Conservation (phyloP, 92 coral and sea anemone genomes). For the Ricordea florida region DNA sequence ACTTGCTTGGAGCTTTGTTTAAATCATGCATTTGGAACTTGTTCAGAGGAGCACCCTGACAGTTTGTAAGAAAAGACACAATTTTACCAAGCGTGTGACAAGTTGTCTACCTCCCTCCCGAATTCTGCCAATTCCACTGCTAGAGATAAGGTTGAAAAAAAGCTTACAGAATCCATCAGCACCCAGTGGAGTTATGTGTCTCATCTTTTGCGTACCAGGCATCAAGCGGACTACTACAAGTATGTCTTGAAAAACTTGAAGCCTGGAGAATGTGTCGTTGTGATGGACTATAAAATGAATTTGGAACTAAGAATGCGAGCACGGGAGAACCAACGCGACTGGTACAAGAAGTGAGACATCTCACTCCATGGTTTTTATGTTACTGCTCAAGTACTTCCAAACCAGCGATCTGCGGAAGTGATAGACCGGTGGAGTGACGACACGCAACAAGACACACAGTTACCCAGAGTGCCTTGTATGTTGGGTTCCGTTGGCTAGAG, state of each 20-base stretch:
- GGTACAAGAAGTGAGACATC: constrained; percentile 27
- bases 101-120: background rate
- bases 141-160: background rate
- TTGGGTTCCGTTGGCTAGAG: constrained; percentile 1
- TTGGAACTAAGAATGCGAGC: constrained; percentile 14
- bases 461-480: background rate
- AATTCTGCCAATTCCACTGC: background rate
- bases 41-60: constrained; percentile 11
- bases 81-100: background rate
- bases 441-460: constrained; percentile 1
- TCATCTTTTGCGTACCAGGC: constrained; percentile 18
- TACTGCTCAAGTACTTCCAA: background rate
- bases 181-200: background rate
- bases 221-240: constrained; percentile 20
- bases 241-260: constrained; percentile 9
- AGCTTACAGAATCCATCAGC: background rate
- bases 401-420: background rate
- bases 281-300: constrained; percentile 44
- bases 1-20: constrained; percentile 22
- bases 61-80: background rate
- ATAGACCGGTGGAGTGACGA: constrained; percentile 18
- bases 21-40: constrained; percentile 28
- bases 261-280: constrained; percentile 24
- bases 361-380: constrained; percentile 28
- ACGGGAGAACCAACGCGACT: constrained; percentile 30